Base-by-base conservation (phyloP, 1,140 invertebrate genomes). In the Leptonema lineaticorne region DNA sequence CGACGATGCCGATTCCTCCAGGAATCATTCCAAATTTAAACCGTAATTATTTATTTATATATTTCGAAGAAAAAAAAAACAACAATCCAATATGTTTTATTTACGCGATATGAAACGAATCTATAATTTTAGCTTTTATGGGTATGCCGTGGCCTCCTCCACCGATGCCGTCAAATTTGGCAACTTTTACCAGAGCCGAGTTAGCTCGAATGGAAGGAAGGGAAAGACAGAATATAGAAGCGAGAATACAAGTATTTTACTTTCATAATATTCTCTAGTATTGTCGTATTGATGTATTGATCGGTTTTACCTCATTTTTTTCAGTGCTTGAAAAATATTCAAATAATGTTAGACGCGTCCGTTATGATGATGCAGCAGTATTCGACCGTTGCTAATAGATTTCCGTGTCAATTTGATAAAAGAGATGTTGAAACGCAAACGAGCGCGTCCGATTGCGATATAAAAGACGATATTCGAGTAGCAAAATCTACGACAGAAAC, bases 361-460 rank as follows among this genome's bases (percentile, higher is more conserved):
- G 89, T 93, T 67, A 78, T 93, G 22, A 87, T 96, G 78, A 94
- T 97, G 87, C 88, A 93, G 72, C 94, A 97, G 77, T 96, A 96
- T 79, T 89, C 88, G 58, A 83, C 85, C 27, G 83, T 90, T 11
- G 84, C 85, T 53, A 74, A 79, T 60, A 69, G 80, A 59, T 78
- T 77, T 58, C 67, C 77, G 69, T 77, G 77, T 3, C 70, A 75
- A 7, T 76, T 76, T 68, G 73, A 70, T 69, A 64, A 73, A 56
- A 79, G 75, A 63, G 69, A 68, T 46, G 76, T 78, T 27, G 81
- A 79, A 63, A 81, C 79, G 29, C 82, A 85, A 68, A 85, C 81
- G 24, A 80, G 6, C 22, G 50, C 24, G 20, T 11, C 65, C 3
- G 27, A 7, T 20, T 29, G 46, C 7, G 66, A 71, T 22, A 28